These are phyloP conservation scores for Todus mexicanus DNA, from an alignment of 2,797 vertebrate species.

Conservation along the genomic window DNA sequence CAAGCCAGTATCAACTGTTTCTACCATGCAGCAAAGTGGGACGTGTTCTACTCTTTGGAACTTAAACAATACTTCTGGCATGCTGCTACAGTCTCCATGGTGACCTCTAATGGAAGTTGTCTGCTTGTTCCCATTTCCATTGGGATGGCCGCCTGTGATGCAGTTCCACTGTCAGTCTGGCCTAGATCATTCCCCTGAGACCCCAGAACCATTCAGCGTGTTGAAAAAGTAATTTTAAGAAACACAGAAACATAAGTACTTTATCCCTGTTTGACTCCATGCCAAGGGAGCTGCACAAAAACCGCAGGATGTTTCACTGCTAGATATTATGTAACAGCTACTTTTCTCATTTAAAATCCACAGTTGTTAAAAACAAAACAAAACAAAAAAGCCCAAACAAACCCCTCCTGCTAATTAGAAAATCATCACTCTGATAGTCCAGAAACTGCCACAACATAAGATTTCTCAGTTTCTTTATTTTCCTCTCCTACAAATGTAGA, in stretches of 20 bases:
- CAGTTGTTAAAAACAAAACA: neutral
- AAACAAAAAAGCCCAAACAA: neutral
- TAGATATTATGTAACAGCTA: conserved; percentile 12
- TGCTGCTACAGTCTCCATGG: neutral
- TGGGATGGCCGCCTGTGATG: neutral
- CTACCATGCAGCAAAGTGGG: neutral
- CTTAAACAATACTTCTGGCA: neutral
- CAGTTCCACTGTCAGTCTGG: neutral
- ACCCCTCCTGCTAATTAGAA: neutral
- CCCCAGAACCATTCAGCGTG: neutral
- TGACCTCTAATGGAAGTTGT: conserved; percentile 27
- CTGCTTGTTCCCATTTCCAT: conserved; percentile 10
- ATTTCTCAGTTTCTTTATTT: neutral
- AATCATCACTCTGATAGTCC: neutral
- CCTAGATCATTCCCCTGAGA: neutral
- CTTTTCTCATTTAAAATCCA: neutral
- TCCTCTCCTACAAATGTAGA: neutral
- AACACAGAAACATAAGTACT: neutral
- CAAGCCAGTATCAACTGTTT: neutral
- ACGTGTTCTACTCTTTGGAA: neutral
- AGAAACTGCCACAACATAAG: neutral
- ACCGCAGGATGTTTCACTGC: neutral
- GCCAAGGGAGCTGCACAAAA: neutral
- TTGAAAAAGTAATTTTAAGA: conserved; percentile 45
- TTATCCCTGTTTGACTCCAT: conserved; percentile 37